Conservation (phyloP, 2,797 vertebrate genomes). For the Eulemur mongoz region DNA sequence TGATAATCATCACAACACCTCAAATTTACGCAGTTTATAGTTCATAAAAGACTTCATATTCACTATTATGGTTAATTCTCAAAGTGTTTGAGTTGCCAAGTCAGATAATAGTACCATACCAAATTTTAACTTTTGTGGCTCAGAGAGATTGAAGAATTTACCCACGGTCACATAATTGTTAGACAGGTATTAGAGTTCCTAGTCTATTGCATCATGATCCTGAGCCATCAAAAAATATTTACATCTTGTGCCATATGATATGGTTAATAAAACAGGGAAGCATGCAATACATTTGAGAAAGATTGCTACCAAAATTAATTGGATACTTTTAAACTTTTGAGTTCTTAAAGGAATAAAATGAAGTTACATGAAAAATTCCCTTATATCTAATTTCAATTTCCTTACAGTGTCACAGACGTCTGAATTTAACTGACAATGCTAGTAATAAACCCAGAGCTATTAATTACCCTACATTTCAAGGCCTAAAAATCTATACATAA, state of each 20-base stretch:
- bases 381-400: conserved; percentile 10
- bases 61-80: conserved; percentile 44
- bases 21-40: conserved; percentile 14
- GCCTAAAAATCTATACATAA: conserved; percentile 21
- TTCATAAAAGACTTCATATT: background rate
- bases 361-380: conserved; percentile 11
- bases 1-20: conserved; percentile 18
- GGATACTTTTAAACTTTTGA: background rate
- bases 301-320: conserved; percentile 21
- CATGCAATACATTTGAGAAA: conserved; percentile 16
- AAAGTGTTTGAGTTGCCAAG: conserved; percentile 24
- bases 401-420: background rate
- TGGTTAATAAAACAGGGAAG: background rate
- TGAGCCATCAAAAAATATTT: background rate
- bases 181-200: background rate
- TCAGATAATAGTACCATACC: background rate
- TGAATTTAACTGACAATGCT: conserved; percentile 23
- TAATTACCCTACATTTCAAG: conserved; percentile 38
- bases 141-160: background rate
- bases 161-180: background rate
- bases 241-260: background rate
- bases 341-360: conserved; percentile 22
- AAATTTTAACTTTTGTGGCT: conserved; percentile 37
- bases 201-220: background rate
- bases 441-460: conserved; percentile 1